Percentiles rank a stretch among this genome's conserved stretches.
Conservation (phyloP, 2,113 vertebrate species). For the Peucedramus taeniatus region DNA sequence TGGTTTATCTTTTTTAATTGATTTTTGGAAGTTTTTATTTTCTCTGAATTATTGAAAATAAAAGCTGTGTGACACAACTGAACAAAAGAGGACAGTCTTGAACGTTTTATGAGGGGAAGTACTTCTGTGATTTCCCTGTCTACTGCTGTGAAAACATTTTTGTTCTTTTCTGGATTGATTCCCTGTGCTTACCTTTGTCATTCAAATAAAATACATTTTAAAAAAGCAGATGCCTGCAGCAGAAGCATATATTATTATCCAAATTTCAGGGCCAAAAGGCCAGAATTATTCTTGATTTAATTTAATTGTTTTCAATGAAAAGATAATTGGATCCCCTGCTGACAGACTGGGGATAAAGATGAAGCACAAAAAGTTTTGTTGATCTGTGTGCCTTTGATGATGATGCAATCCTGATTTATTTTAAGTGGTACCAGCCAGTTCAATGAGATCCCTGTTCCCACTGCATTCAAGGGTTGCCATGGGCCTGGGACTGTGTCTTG, state of each 20-base stretch:
- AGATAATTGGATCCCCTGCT: not conserved
- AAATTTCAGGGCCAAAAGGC: not conserved
- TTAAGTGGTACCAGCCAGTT: not conserved
- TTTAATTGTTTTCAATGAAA: not conserved
- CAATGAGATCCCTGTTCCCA: not conserved
- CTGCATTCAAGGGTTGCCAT: not conserved
- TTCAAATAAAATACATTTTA: conserved; percentile 1
- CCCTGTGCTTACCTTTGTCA: not conserved
- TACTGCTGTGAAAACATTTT: not conserved
- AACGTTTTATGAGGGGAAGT: not conserved
- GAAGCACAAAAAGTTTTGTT: not conserved
- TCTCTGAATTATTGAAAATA: not conserved
- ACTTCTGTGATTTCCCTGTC: not conserved
- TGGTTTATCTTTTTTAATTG: not conserved
- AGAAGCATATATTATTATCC: not conserved
- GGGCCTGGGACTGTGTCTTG: not conserved
- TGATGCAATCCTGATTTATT: not conserved
- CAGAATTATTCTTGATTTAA: not conserved
- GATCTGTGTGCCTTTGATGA: not conserved
- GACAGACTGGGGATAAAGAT: not conserved
- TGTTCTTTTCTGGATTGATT: not conserved
- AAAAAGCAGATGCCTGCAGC: not conserved
- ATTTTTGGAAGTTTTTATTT: not conserved
- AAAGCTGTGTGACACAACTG: not conserved
- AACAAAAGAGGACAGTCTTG: not conserved